Base-by-base conservation (phyloP, 2,113 vertebrate genomes). In the Channa maculata region DNA sequence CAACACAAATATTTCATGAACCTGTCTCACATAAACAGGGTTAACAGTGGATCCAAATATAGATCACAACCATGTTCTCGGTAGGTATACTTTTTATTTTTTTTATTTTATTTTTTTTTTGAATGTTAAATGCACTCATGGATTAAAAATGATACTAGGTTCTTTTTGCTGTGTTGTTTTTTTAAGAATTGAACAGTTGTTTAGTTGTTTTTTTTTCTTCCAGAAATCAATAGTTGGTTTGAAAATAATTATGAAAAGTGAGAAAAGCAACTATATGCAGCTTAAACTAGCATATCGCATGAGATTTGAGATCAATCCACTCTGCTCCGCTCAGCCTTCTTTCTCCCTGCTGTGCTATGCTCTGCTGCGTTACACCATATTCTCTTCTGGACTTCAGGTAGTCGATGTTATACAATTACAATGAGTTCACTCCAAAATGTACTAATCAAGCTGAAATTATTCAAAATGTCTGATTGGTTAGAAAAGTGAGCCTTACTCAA, bases 1-100 rank as follows among this genome's bases (percentile, higher is more conserved):
- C 77, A 65, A 80, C 85, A 83, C 82, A 77, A 90, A 92, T 91
- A 91, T 87, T 87, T 91, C 67, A 92, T 91, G 87, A 92, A 82
- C 68, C 64, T 77, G 85, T 86, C 76, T 78, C 81, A 87, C 77
- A 86, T 78, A 88, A 88, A 89, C 83, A 66, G 83, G 77, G 67
- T 89, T 79, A 82, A 82, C 87, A 80, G 72, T 88, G 70, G 83
- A 77, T 85, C 77, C 65, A 86, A 81, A 81, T 83, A 84, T 80
- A 91, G 82, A 82, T 80, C 75, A 79, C 78, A 2, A 87, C 76
- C 64, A 76, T 88, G 64, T 88, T 85, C 75, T 83, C 75, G 13
- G 80, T 84, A 86, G 80, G 50, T 84, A 72, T 78, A 48, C 39
- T 79, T 87, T 45, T 66, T 24, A 1, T 24, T 24, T n/a, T 15